Evolutionary conservation across 2,888 invertebrate genomes (phyloP).

Genomic region (Sussaba pulchella): DNA sequence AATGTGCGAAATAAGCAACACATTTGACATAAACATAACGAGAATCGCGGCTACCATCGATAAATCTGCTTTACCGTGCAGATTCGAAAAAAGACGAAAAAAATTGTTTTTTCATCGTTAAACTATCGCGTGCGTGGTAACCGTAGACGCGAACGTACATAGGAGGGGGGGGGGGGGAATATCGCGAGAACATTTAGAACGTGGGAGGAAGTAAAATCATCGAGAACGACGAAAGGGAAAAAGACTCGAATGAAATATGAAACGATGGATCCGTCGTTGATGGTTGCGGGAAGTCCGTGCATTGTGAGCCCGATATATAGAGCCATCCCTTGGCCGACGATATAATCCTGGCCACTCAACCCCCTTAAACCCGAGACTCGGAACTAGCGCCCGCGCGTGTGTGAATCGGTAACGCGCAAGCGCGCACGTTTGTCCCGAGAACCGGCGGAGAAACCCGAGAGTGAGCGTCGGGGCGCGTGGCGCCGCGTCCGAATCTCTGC

Average conservation of each 20-base stretch:
- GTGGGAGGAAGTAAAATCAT: not conserved
- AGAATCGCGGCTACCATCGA: too few relatives aligned
- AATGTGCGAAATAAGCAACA: too few relatives aligned
- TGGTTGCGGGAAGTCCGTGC: conserved; percentile 63
- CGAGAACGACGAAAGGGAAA: conserved; percentile 37
- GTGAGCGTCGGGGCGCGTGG: conserved; percentile 81
- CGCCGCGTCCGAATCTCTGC: conserved; percentile 78
- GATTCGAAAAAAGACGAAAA: not conserved
- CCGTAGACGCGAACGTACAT: not conserved
- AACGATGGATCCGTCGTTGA: conserved; percentile 73
- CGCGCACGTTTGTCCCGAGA: conserved; percentile 67
- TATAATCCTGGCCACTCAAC: conserved; percentile 73
- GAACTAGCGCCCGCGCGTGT: conserved; percentile 59
- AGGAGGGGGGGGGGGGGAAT: too few relatives aligned
- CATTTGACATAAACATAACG: too few relatives aligned
- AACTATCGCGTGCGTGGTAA: not conserved
- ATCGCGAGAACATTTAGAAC: conserved; percentile 27
- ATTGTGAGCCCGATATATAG: conserved; percentile 60
- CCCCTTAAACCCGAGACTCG: conserved; percentile 60
- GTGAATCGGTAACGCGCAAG: conserved; percentile 56
- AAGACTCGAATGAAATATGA: conserved; percentile 73
- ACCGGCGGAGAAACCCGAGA: conserved; percentile 73
- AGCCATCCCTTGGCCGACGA: conserved; percentile 64
- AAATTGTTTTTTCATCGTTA: conserved; percentile 3
- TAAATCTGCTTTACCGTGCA: not conserved